A percentile compares a stretch with the other conserved stretches of the same genome.
Conservation (phyloP, 2,113 vertebrate genomes). For the Eretmochelys imbricata region DNA sequence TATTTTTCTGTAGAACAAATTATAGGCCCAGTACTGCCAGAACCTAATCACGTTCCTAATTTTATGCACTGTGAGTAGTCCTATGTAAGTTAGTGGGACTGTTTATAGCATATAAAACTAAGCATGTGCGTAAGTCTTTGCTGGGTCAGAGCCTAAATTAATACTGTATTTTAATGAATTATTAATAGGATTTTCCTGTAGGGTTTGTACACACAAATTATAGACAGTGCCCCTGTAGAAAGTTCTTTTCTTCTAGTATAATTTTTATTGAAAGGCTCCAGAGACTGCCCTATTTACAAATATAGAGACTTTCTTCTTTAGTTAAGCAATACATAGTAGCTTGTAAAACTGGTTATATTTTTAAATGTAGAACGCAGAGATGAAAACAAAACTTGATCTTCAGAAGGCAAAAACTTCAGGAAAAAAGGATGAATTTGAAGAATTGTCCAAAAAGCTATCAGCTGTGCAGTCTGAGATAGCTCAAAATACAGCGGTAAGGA, state of each 20-base stretch:
- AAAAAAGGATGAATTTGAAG: constrained; percentile 55
- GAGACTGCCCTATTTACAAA: neutral
- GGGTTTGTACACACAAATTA: neutral
- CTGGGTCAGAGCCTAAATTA: neutral
- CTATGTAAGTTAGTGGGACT: neutral
- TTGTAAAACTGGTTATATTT: constrained; percentile 36
- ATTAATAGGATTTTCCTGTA: neutral
- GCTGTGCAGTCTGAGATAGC: constrained; percentile 43
- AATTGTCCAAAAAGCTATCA: neutral
- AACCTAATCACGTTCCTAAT: neutral
- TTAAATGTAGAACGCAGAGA: constrained; percentile 39
- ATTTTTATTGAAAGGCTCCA: neutral
- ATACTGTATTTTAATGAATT: neutral
- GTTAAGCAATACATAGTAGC: neutral
- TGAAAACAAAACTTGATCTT: neutral
- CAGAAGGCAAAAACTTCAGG: neutral
- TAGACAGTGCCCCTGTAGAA: neutral
- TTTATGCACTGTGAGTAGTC: neutral
- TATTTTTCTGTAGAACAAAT: neutral
- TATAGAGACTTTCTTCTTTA: neutral
- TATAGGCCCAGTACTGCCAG: neutral
- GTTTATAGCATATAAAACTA: neutral
- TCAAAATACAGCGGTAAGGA: constrained; percentile 48
- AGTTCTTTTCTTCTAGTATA: neutral
- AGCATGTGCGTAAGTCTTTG: neutral